Evolutionary conservation across 35 echinoderm and acorn worm genomes (phyloP), one percentile per base, ranked within the genome.

Genomic region (Acanthaster planci): DNA sequence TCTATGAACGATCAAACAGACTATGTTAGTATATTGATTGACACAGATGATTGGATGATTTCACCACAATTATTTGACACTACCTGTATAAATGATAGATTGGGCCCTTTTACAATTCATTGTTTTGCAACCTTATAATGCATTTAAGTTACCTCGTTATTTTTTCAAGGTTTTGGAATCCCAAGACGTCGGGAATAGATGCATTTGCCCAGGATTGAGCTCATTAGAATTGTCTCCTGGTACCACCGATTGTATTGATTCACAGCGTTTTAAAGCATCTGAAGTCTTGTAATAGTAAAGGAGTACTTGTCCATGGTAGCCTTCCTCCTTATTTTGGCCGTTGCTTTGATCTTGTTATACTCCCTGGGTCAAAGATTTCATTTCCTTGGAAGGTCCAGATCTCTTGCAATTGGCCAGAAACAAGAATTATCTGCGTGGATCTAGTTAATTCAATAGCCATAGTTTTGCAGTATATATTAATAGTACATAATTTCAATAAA

Each of bases 1-100:
- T 17, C 37, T 0, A 19, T 44, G 42, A 81, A 81, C 30, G 78
- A 81, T 21, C 38, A 52, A 42, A 40, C 76, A 50, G 78, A 81
- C 51, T 50, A 44, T 16, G 51, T 81, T 0, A 81, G 78, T 52
- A 40, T 38, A 40, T 50, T 81, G 26, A 51, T 81, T 18, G 78
- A 81, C 30, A 30, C 78, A 15, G 78, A 81, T 30, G 78, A 81
- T 31, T 81, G 78, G 78, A 50, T 27, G 38, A 51, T 81, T 50
- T 40, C 37, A 21, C 15, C 39, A 50, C 2, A 51, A 16, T 50
- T 81, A 0, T 78, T 81, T 51, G 4, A 4, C 14, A 67, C 21
- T 26, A n/a, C n/a, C n/a, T n/a, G n/a, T n/a, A 4, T 67, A 7
- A 67, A 21, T 3, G 59, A 67, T 31, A 67, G 7, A 8, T 67